Percentiles rank a stretch among this genome's conserved stretches.
These are phyloP conservation scores for Megathymus violae DNA, from an alignment of 1,140 invertebrate genomes.

Conservation along the genomic window DNA sequence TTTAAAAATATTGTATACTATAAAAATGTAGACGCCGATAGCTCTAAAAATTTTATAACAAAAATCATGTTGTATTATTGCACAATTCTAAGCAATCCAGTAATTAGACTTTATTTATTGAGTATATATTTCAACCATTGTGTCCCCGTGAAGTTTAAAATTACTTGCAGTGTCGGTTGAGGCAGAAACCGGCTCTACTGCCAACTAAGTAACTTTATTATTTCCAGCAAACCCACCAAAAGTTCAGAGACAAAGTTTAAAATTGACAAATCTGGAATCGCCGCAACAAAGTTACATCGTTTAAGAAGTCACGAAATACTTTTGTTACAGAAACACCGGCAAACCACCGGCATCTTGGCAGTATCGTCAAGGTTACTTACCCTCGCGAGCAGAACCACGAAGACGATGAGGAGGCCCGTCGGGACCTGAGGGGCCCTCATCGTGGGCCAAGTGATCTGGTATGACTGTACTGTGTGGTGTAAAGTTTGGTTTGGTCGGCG, in stretches of 20 bases:
- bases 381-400: constrained; percentile 48
- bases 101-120: constrained; percentile 10
- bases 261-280: constrained; percentile 23
- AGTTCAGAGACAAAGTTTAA: constrained; percentile 31
- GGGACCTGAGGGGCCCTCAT: constrained; percentile 62
- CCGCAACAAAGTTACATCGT: constrained; percentile 12
- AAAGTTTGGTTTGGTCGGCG: constrained; percentile 58
- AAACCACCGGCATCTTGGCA: constrained; percentile 40
- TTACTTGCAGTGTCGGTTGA: constrained; percentile 43
- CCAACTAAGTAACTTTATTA: constrained; percentile 33
- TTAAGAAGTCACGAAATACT: constrained; percentile 24
- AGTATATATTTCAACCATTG: constrained; percentile 22
- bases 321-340: constrained; percentile 26
- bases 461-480: constrained; percentile 54
- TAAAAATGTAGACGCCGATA: too few species aligned
- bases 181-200: constrained; percentile 55
- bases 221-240: constrained; percentile 37
- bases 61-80: not conserved
- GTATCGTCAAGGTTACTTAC: constrained; percentile 50
- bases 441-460: constrained; percentile 48
- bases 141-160: constrained; percentile 44
- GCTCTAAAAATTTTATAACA: not conserved
- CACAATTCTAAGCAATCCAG: constrained; percentile 7
- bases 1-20: too few species aligned
- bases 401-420: constrained; percentile 58